A percentile compares a stretch with the other conserved stretches of the same genome.
Evolutionary conservation across 2,113 vertebrate genomes (phyloP).

Genomic region (Tricholaema leucomelas): DNA sequence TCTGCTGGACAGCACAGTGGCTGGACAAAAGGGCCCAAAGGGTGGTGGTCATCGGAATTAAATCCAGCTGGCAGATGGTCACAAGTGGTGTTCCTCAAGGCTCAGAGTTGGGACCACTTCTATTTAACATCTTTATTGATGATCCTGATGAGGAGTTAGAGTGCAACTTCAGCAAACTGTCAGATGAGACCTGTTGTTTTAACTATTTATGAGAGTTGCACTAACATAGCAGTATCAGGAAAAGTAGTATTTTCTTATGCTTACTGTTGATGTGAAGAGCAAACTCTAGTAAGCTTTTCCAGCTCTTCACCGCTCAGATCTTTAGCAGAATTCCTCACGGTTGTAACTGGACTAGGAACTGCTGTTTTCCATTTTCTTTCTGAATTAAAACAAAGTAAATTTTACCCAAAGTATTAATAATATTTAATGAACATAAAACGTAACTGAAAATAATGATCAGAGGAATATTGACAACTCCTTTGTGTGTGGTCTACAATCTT

Average conservation of each 20-base stretch:
- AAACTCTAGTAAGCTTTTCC: conserved; percentile 85
- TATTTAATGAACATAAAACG: not conserved
- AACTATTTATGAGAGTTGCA: too few relatives aligned
- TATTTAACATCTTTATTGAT: too few relatives aligned
- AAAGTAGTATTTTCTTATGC: conserved; percentile 44
- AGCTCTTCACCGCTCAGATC: conserved; percentile 80
- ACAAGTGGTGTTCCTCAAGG: too few relatives aligned
- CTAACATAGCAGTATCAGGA: not conserved
- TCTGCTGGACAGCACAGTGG: too few relatives aligned
- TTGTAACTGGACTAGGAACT: conserved; percentile 24
- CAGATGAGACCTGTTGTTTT: too few relatives aligned
- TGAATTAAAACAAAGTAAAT: conserved; percentile 67
- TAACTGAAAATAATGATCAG: not conserved
- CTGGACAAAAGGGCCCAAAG: too few relatives aligned
- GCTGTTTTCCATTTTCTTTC: conserved; percentile 84
- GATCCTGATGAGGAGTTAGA: too few relatives aligned
- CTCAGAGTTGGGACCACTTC: too few relatives aligned
- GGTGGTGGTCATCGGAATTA: too few relatives aligned
- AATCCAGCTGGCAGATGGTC: too few relatives aligned
- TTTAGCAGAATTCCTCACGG: conserved; percentile 65
- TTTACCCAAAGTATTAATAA: conserved; percentile 8
- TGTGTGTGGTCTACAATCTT: not conserved
- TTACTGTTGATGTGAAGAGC: conserved; percentile 91
- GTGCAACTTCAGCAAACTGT: too few relatives aligned
- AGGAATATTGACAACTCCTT: not conserved